Conservation (phyloP, 2,888 invertebrate genomes). For the Amblyjoppa proteus region DNA sequence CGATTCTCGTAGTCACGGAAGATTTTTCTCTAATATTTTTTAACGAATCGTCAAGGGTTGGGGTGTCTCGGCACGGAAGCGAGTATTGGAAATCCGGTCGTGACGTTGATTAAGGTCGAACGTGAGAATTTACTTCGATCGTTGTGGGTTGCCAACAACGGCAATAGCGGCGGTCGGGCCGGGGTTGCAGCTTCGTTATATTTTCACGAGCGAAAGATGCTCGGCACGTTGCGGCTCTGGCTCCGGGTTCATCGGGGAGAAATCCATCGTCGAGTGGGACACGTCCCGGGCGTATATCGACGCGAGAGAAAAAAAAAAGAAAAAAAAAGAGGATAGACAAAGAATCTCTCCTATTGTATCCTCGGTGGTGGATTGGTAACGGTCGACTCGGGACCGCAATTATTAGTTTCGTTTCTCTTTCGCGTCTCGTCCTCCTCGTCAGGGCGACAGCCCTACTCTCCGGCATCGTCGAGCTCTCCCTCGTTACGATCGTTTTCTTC, state of each 20-base stretch:
- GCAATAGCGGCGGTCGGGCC: neutral
- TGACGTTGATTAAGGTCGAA: slow-evolving; percentile 18
- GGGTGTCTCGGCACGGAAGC: neutral
- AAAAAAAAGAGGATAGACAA: slow-evolving; percentile 13
- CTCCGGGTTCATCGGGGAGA: slow-evolving; percentile 23
- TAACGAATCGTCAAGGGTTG: neutral
- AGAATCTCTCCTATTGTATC: slow-evolving; percentile 40
- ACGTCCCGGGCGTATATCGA: slow-evolving; percentile 34
- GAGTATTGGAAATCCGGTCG: slow-evolving; percentile 16
- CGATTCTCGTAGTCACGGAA: neutral
- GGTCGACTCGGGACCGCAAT: slow-evolving; percentile 74
- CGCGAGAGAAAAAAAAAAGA: slow-evolving; percentile 9
- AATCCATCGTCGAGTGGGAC: slow-evolving; percentile 21
- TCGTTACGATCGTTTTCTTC: slow-evolving; percentile 32
- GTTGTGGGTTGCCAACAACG: slow-evolving; percentile 8
- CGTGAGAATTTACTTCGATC: slow-evolving; percentile 33
- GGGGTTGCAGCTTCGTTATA: slow-evolving; percentile 40
- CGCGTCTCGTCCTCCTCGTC: slow-evolving; percentile 62
- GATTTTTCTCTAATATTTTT: slow-evolving; percentile 1
- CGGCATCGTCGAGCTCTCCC: neutral
- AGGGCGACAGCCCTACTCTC: slow-evolving; percentile 16
- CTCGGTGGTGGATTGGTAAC: slow-evolving; percentile 27
- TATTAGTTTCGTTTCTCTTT: slow-evolving; percentile 78
- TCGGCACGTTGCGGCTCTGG: slow-evolving; percentile 27
- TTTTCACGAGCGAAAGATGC: slow-evolving; percentile 45